Evolutionary conservation across 1,140 invertebrate species (phyloP).

Genomic region (Aphaenogaster rudis): DNA sequence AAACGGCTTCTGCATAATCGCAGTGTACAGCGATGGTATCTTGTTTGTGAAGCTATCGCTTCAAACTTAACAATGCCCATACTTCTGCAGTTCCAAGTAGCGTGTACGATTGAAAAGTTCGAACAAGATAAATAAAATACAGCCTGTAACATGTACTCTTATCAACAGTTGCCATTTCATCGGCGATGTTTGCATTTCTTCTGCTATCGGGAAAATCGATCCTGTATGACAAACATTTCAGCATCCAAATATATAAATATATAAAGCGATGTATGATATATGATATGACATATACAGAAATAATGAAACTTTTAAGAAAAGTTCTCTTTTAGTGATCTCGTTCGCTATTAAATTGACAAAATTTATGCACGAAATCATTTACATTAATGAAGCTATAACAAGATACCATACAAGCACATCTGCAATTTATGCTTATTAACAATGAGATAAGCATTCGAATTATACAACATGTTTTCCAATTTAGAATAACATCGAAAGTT

Average conservation of each 20-base stretch:
- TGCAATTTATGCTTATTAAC: neutral
- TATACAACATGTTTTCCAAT: neutral
- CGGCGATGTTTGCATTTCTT: neutral
- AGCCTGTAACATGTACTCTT: neutral
- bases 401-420: neutral
- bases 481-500: neutral
- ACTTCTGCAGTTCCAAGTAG: neutral
- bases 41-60: neutral
- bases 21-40: neutral
- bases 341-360: neutral
- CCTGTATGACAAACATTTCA: neutral
- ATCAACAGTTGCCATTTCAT: neutral
- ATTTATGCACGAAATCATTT: neutral
- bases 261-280: neutral
- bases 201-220: neutral
- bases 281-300: neutral
- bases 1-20: constrained; percentile 30
- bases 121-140: neutral
- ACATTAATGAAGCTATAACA: neutral
- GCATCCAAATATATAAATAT: neutral
- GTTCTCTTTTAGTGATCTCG: neutral
- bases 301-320: neutral
- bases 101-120: neutral
- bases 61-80: neutral
- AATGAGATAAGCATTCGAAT: neutral